Evolutionary conservation across 2,888 invertebrate species (phyloP), one percentile per base, ranked within the genome.

Genomic region (Hybos culiciformis): DNA sequence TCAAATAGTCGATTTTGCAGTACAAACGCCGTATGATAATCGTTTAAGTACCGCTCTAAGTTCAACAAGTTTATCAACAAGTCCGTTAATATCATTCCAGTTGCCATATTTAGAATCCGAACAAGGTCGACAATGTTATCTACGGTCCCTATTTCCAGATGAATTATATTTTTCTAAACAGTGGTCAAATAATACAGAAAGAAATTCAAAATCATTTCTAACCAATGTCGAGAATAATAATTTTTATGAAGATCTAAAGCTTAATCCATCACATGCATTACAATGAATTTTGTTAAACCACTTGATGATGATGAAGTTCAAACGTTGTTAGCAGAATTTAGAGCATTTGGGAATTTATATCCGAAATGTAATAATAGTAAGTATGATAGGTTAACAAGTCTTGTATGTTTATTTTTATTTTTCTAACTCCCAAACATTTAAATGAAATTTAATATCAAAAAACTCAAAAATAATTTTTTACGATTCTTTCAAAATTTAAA

Each of bases 31-130:
- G 0, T 69, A 76, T 43, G 67, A 74, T 12, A 81, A 80, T 60
- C 73, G 73, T 47, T 84, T 85, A 56, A 71, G 84, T 57, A 77
- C 85, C 67, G 80, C 78, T 1, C 63, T 87, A 9, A 78, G 79
- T 50, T 82, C 80, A 42, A 76, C 79, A 0, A 70, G 82, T 38
- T 63, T 91, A 3, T 87, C 88, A 1, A 77, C 86, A 48, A 94
- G 94, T 0, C 94, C 96, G 0, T 86, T 82, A 60, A 70, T 93
- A 11, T 77, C 79, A 44, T 84, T 86, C 55, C 77, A 83, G 0
- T 72, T 90, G 43, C 96, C 97, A 0, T 91, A 82, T 67, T 65
- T 93, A 49, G 91, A 91, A 67, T 85, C 90, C 0, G 87, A 88
- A 58, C 70, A 70, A 11, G 92, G 91, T 0, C 73, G 80, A 34